phyloP scores from a whole-genome alignment of 2,888 invertebrate genomes.

The Geophilus truncorum region DNA sequence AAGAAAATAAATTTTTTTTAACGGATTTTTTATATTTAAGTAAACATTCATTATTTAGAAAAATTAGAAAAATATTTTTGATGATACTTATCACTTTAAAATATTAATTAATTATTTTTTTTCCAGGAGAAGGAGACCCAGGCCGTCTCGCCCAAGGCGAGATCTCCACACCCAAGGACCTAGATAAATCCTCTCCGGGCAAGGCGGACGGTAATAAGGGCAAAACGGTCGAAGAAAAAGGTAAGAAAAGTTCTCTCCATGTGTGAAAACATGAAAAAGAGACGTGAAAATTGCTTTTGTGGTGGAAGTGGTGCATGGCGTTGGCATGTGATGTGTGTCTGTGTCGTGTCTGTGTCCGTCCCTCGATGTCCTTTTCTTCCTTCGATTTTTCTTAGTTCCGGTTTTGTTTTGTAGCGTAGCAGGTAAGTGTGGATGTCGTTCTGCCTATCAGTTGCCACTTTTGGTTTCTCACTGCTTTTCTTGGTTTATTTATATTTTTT shows the following conservation, averaged over 20 bases:
- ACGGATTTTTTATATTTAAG: no score
- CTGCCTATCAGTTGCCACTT: not conserved
- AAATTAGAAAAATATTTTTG: not conserved
- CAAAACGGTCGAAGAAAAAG: slow-evolving; percentile 5
- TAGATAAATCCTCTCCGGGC: slow-evolving; percentile 36
- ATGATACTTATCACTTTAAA: not conserved
- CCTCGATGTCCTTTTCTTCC: not conserved
- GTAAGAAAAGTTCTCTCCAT: not conserved
- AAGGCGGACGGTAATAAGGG: not conserved
- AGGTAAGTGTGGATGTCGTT: not conserved
- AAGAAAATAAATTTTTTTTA: no score
- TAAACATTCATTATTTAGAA: no score
- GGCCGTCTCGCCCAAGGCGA: slow-evolving; percentile 37
- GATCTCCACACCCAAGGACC: slow-evolving; percentile 35
- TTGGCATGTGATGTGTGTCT: no score
- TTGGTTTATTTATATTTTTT: not conserved
- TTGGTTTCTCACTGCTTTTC: not conserved
- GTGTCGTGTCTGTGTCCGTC: not conserved
- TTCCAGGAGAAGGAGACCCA: slow-evolving; percentile 35
- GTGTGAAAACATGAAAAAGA: not conserved
- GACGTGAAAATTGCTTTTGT: not conserved
- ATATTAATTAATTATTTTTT: not conserved
- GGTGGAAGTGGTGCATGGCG: not conserved
- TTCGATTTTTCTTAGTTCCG: no score
- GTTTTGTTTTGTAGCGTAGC: not conserved